Evolutionary conservation across 2,797 vertebrate species (phyloP).

Genomic region (Chelonia mydas): DNA sequence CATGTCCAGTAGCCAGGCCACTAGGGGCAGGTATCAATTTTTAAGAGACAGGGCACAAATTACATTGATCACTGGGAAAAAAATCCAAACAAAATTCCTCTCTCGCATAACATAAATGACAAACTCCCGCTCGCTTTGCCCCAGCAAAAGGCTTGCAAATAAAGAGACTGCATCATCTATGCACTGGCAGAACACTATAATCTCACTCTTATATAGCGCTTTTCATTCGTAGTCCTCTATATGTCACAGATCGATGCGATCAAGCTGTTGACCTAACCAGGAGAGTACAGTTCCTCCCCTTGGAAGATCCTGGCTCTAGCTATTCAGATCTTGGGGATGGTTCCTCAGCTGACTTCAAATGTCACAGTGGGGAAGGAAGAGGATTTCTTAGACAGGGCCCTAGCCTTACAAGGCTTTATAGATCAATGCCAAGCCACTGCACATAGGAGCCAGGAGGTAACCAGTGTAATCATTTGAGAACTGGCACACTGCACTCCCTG

Average conservation of each 20-base stretch:
- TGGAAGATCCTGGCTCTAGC: not conserved
- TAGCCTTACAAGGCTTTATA: not conserved
- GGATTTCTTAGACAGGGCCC: not conserved
- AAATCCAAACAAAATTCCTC: not conserved
- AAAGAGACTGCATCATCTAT: not conserved
- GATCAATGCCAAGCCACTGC: not conserved
- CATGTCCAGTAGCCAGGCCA: not conserved
- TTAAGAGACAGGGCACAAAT: not conserved
- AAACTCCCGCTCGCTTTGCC: not conserved
- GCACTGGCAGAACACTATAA: rapidly evolving
- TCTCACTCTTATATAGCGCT: not conserved
- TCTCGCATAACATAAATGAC: not conserved
- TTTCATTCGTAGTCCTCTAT: not conserved
- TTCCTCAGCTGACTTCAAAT: rapidly evolving
- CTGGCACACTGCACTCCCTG: not conserved
- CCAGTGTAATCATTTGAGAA: not conserved
- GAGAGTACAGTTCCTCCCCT: not conserved
- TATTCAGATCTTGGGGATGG: not conserved
- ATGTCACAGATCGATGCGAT: not conserved
- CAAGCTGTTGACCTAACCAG: rapidly evolving
- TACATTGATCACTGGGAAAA: not conserved
- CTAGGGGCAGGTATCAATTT: not conserved
- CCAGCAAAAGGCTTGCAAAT: not conserved
- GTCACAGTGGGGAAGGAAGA: not conserved
- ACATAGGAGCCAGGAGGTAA: not conserved